Evolutionary conservation across 2,797 vertebrate genomes (phyloP), one percentile per base, ranked within the genome.

Genomic region (Crenuchus spilurus): DNA sequence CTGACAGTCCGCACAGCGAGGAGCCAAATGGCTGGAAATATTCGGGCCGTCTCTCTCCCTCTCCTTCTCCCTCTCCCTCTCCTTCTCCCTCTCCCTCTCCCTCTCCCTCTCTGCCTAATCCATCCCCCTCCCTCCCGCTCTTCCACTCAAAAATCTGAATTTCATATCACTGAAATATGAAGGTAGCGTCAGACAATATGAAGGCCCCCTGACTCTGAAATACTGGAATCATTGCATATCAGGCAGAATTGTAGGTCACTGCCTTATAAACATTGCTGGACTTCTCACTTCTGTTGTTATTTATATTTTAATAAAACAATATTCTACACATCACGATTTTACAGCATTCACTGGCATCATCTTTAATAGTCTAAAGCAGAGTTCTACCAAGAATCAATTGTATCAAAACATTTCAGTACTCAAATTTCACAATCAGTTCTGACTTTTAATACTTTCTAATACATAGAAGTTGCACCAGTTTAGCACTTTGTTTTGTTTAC

Each of bases 1-100:
- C 84, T 93, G 93, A 94, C 91, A 87, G 92, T 92, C 88, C 83
- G 90, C 85, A 90, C 90, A 86, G 91, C 94, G 94, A 94, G 94
- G 94, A 94, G 93, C 89, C 94, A 95, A 94, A 93, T 89, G 88
- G 88, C 89, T 78, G 49, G 51, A 74, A 76, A 51, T 52, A 44
- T 71, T 55, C 44, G 49, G 41, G 79, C 78, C 62, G 70, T 54
- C 31, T 76, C 76, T 79, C 75, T 77, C 80, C 55, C 37, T 18
- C 31, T 52, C 52, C 69, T 73, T 58, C 55, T 48, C 31, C 51
- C 24, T 37, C 52, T 62, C 66, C 28, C 41, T 39, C 67, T 52
- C 31, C 9, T 44, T 41, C 61, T 66, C 68, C 46, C 37, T 46
- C 63, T 51, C 37, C 5, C 41, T 26, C 31, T 80, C 75, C 51